Evolutionary conservation across 2,888 invertebrate genomes (phyloP), one percentile per base, ranked within the genome.

Genomic region (Notodonta dromedarius): DNA sequence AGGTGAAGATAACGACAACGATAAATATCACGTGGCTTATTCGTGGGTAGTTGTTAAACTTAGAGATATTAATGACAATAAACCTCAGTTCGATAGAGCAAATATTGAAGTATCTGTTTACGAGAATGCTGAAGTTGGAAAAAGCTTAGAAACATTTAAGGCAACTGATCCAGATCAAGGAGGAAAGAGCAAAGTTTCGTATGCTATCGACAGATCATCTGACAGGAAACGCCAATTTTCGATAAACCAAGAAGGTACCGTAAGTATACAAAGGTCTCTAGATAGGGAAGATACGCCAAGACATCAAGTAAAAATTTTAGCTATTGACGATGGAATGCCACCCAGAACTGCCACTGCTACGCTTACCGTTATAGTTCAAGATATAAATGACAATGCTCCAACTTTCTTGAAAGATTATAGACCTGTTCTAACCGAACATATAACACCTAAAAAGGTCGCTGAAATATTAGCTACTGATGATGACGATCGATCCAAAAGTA

Each of bases 161-260:
- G 99, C 99, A 3, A 97, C 97, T 11, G 99, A 99, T 94, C 98
- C 97, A 4, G 99, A 99, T 91, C 98, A 98, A 89, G 97, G 98
- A 32, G 98, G 98, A 24, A 98, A 97, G 83, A 98, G 98, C 84
- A 97, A 97, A 91, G 97, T 97, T 1, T 97, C 97, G 0, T 98
- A 98, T 83, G 97, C 97, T 13, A 98, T 99, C 77, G 98, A 98
- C 84, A 95, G 98, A 71, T 96, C 96, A 13, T 98, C 98, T 4
- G 99, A 99, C 85, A 95, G 98, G 65, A 98, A 98, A 84, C 94
- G 98, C 55, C 98, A 99, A 86, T 99, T 99, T 88, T 96, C 97
- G 57, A 99, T 99, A 71, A 98, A 97, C 87, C 98, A 98, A 88
- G 98, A 98, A 88, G 99, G 99, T 35, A 98, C 98, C 0, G 98